Base-by-base conservation (phyloP, 2,797 vertebrate genomes). In the Ctenopoma multispine region DNA sequence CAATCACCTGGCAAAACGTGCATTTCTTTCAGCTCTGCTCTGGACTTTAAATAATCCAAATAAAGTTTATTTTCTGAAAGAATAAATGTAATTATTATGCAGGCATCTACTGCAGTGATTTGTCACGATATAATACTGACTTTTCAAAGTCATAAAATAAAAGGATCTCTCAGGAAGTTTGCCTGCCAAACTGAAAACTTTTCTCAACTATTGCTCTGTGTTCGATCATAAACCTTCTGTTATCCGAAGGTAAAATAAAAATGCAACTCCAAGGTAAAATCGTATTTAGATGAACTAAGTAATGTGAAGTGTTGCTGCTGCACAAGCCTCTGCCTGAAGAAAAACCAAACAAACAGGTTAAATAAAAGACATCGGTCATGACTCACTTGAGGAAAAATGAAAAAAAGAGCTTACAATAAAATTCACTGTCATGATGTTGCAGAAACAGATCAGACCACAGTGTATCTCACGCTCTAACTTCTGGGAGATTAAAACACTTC, bases 401-500 rank as follows among this genome's bases (percentile, higher is more conserved):
- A 40, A 23, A 40, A 29, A 65, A 48, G 27, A 7, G 29, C 29
- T 68, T 10, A 2, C 54, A 65, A 40, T 50, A 68, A 29, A 53
- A 63, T 43, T 47, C 48, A 56, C 44, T 27, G 60, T 40, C 15
- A 38, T 51, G 60, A 54, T 66, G 57, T 27, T 49, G 38, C 38
- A 56, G 40, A 47, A 63, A 53, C 48, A 7, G n/a, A 27, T 44
- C 29, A 43, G 50, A 75, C 46, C 64, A 66, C 31, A 36, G 38
- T 57, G 71, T 72, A 57, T 73, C 31, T 56, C 50, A 47, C 24
- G 63, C 29, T 60, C 55, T 53, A 61, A 75, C 56, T 67, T 62
- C 55, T 38, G 51, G 53, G 66, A 56, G 36, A 74, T 50, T 76
- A 43, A 31, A 18, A 40, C 72, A 51, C 73, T 57, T 73, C 74